Base-by-base conservation (phyloP, 1,140 invertebrate species). In the Triops cancriformis region DNA sequence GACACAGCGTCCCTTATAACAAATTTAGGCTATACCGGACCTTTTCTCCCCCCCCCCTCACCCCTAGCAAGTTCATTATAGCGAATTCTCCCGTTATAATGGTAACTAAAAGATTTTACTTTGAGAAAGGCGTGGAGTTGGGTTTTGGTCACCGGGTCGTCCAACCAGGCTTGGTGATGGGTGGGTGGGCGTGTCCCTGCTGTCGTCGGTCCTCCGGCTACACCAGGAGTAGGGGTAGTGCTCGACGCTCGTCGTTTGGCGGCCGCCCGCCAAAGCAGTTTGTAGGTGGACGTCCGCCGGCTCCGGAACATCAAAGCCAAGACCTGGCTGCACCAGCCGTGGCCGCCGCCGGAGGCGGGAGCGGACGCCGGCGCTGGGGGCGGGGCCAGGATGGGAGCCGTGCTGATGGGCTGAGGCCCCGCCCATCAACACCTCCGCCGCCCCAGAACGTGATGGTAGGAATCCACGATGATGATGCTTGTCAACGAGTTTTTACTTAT, bases 221-320 rank as follows among this genome's bases (percentile, higher is more conserved):
- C 78, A 75, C 41, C 76, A 79, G 45, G 81, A 78, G 76, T 81
- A 77, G 31, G 79, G 9, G 73, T 42, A 10, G 64, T 75, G 72
- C 74, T 82, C 81, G 42, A 80, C 82, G 28, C 84, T 85, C 77
- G 81, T 80, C 81, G 82, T 86, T 85, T 84, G 85, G 83, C 77
- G 86, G 84, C 79, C 88, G 86, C 85, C 85, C 89, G 90, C 85
- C 89, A 87, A 85, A 91, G 86, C 83, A 89, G 89, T 85, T 87
- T 90, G 87, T 88, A 88, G 83, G 90, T 86, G 81, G 86, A 84
- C 82, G 86, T 87, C 84, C 89, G 87, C 85, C 87, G 89, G 85
- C 88, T 89, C 83, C 89, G 89, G 86, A 91, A 91, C 90, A 91
- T 91, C 88, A 89, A 91, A 88, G 78, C 76, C 51, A 64, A 64